Evolutionary conservation across 2,113 vertebrate genomes (phyloP).

Genomic region (Paedocypris sp.): DNA sequence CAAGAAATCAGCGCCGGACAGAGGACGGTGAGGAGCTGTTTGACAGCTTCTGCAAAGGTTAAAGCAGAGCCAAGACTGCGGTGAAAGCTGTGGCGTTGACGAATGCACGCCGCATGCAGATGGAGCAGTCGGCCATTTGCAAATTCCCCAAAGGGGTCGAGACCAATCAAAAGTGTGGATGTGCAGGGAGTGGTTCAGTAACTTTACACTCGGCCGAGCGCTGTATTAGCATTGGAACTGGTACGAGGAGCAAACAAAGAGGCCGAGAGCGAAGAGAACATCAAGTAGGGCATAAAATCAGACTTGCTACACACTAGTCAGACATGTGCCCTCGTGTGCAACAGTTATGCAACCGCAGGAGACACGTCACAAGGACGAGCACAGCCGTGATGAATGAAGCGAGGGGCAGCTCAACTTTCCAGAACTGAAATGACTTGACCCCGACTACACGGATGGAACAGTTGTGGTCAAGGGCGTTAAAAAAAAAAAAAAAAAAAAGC

Average conservation of each 20-base stretch:
- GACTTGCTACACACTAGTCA: conserved; percentile 1
- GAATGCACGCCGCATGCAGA: conserved; percentile 3
- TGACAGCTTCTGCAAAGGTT: background rate
- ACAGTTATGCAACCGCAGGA: conserved; percentile 45
- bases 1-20: background rate
- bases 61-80: conserved; percentile 18
- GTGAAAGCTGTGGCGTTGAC: background rate
- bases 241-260: background rate
- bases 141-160: background rate
- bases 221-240: too few relatives aligned
- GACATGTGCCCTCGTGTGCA: conserved; percentile 37
- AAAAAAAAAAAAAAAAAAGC: background rate
- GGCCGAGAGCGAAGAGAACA: background rate
- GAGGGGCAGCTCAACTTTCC: conserved; percentile 19
- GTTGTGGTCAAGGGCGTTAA: conserved; percentile 11
- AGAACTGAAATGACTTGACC: background rate
- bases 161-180: conserved; percentile 2
- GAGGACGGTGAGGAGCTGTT: background rate
- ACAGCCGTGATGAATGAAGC: background rate
- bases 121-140: background rate
- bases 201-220: too few relatives aligned
- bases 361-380: background rate
- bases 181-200: background rate
- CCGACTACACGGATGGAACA: conserved; percentile 25
- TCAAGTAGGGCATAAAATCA: background rate